Percentiles rank a stretch among this genome's conserved stretches.
phyloP scores from a whole-genome alignment of 2,888 invertebrate species.

The Dilophus febrilis region DNA sequence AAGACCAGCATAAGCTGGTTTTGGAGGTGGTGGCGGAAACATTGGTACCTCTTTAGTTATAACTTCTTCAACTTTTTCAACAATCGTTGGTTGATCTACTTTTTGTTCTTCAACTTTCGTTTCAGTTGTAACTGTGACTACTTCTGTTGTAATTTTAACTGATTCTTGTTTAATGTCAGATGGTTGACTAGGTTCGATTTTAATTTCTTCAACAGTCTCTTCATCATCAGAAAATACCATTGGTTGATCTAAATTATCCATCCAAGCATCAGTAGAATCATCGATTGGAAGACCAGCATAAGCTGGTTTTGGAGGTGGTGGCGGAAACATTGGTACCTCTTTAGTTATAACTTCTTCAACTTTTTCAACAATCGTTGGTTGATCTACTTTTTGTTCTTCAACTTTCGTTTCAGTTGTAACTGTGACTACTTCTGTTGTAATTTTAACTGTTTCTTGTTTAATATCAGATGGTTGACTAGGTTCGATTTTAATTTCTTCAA shows the following conservation, averaged over 20 bases:
- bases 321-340: too few species aligned
- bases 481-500: too few species aligned
- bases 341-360: too few species aligned
- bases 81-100: conserved; percentile 1
- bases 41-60: neutral
- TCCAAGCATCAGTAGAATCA: conserved; percentile 12
- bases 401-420: too few species aligned
- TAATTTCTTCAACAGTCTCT: conserved; percentile 5
- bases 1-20: conserved; percentile 17
- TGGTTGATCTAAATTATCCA: conserved; percentile 17
- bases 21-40: too few species aligned
- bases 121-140: neutral
- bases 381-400: too few species aligned
- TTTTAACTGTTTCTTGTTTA: too few species aligned
- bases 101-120: neutral
- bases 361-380: too few species aligned
- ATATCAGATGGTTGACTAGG: too few species aligned
- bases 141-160: neutral
- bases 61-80: neutral
- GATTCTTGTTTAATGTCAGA: neutral
- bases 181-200: neutral
- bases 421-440: too few species aligned
- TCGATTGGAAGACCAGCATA: conserved; percentile 14
- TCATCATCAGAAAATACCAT: conserved; percentile 17
- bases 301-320: neutral